A percentile compares a stretch with the other conserved stretches of the same genome.
phyloP scores from a whole-genome alignment of 2,797 vertebrate genomes.

The Distichodus sexfasciatus region DNA sequence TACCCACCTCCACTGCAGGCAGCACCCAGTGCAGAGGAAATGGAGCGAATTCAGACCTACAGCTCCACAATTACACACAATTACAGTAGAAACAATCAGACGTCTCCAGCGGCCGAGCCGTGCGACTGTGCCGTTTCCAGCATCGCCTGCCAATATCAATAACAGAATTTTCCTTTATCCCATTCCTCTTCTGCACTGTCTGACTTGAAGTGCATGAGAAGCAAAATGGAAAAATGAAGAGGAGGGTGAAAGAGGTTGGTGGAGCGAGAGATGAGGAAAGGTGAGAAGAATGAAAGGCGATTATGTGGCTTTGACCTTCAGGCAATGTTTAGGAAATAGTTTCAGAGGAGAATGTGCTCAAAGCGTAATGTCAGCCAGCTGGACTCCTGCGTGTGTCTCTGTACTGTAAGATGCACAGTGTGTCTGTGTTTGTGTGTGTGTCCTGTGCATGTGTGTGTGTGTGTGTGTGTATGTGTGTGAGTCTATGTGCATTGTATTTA shows the following conservation, averaged over 20 bases:
- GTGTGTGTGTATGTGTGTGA: slow-evolving; percentile 14
- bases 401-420: slow-evolving; percentile 4
- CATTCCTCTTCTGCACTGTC: slow-evolving; percentile 14
- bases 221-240: slow-evolving; percentile 18
- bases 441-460: slow-evolving; percentile 18
- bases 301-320: slow-evolving; percentile 56
- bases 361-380: slow-evolving; percentile 49
- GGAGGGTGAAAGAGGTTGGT: neutral
- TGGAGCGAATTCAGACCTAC: slow-evolving; percentile 22
- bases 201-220: neutral
- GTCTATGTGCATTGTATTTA: neutral
- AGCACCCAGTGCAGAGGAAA: slow-evolving; percentile 34
- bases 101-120: slow-evolving; percentile 25
- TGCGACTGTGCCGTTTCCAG: slow-evolving; percentile 25
- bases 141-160: slow-evolving; percentile 54
- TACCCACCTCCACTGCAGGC: slow-evolving; percentile 9
- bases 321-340: slow-evolving; percentile 55
- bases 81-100: slow-evolving; percentile 45
- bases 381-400: slow-evolving; percentile 31
- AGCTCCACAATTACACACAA: slow-evolving; percentile 38
- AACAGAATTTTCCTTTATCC: slow-evolving; percentile 43
- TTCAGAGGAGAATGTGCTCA: slow-evolving; percentile 39
- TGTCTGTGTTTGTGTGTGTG: slow-evolving; percentile 19
- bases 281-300: slow-evolving; percentile 48
- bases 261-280: neutral